Evolutionary conservation across 2,113 vertebrate genomes (phyloP), one percentile per base, ranked within the genome.

Genomic region (Clarias magur): DNA sequence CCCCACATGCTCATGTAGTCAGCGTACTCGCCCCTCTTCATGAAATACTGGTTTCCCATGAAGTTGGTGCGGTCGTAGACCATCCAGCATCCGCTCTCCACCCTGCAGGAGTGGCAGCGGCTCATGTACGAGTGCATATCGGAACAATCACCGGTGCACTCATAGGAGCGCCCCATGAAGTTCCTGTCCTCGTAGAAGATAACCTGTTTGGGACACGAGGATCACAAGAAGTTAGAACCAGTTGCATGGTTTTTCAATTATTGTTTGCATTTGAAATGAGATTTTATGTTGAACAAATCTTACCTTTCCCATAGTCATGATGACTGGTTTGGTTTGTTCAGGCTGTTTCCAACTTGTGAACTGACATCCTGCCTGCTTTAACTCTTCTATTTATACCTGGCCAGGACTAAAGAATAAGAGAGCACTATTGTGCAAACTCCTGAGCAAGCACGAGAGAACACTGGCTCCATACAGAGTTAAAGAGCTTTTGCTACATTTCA

Each of bases 81-180:
- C 88, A 92, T 88, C 89, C 91, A 93, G 89, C 87, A 91, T 85
- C 89, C 85, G 17, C 82, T 82, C 90, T 91, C 88, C 53, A 92
- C 83, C 9, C 89, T 83, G 56, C 87, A 86, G 23, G 88, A 93
- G 88, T 86, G 89, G 85, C 91, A 93, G 90, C 8, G 0, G 63
- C 85, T 86, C 76, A 86, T 72, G 85, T 86, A 86, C 15, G 85
- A 72, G 85, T n/a, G 1, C 85, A 86, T 62, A n/a, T 85, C 83
- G 8, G 83, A n/a, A 85, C 30, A 84, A 27, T 84, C 83, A 42
- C 83, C 21, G 56, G 4, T 75, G 68, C 83, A 84, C 83, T 84
- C 68, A 23, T 59, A 84, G 21, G 83, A 84, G 83, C 68, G 83
- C 19, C 83, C 83, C 68, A 60, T 84, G 83, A 75, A 84, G 83